Percentiles rank a stretch among this genome's conserved stretches.
phyloP scores from a whole-genome alignment of 2,888 invertebrate species.

The Athalia cordata region DNA sequence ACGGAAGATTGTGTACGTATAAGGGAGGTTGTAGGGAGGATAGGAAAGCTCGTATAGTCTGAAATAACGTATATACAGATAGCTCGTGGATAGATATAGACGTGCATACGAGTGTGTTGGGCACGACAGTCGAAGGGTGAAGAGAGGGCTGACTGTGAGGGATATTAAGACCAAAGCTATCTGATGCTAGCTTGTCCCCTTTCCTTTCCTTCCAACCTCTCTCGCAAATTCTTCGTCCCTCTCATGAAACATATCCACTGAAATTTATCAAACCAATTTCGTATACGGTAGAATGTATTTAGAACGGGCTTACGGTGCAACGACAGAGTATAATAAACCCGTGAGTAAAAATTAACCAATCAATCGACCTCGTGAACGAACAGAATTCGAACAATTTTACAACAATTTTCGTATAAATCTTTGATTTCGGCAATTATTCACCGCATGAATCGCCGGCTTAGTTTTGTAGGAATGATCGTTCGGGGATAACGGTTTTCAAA shows the following conservation, averaged over 20 bases:
- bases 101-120: neutral
- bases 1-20: slow-evolving; percentile 1
- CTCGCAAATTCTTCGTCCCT: slow-evolving; percentile 32
- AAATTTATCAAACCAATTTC: too few relatives aligned
- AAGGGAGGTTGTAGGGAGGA: slow-evolving; percentile 16
- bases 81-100: neutral
- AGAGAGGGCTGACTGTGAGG: slow-evolving; percentile 47
- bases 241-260: too few relatives aligned
- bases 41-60: slow-evolving; percentile 15
- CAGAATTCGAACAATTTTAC: too few relatives aligned
- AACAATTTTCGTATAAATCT: too few relatives aligned
- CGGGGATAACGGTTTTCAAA: neutral
- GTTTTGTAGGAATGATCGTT: slow-evolving; percentile 31
- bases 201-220: slow-evolving; percentile 46
- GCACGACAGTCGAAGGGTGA: slow-evolving; percentile 37
- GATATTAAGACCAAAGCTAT: slow-evolving; percentile 61
- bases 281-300: too few relatives aligned
- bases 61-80: neutral
- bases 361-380: too few relatives aligned
- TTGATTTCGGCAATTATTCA: neutral
- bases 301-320: too few relatives aligned
- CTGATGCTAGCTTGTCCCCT: slow-evolving; percentile 53
- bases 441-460: neutral
- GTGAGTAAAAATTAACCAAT: too few relatives aligned
- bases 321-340: too few relatives aligned